phyloP scores from a whole-genome alignment of 1,140 invertebrate genomes.

The Drosophila repletoides region DNA sequence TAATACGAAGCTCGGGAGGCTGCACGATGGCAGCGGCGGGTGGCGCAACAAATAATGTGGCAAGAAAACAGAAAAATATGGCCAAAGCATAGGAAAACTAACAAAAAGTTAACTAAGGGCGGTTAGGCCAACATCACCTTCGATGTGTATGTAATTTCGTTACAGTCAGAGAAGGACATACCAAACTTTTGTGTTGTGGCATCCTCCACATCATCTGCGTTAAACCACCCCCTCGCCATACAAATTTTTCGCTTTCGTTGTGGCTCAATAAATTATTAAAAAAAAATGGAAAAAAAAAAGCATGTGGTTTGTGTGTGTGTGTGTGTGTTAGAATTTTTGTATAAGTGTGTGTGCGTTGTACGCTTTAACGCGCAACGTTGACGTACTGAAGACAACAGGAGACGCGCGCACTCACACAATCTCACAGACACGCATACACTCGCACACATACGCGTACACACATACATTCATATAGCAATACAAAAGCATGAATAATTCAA shows the following conservation, averaged over 20 bases:
- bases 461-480: conserved; percentile 28
- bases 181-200: conserved; percentile 36
- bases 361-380: conserved; percentile 59
- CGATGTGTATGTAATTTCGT: conserved; percentile 23
- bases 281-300: conserved; percentile 51
- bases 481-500: conserved; percentile 61
- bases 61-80: conserved; percentile 14
- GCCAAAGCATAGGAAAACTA: conserved; percentile 58
- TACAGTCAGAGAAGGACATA: not conserved
- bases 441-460: conserved; percentile 3
- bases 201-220: conserved; percentile 36
- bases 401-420: conserved; percentile 22
- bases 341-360: conserved; percentile 39
- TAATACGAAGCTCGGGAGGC: conserved; percentile 31
- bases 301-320: conserved; percentile 20
- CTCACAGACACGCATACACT: conserved; percentile 15
- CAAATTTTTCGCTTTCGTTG: conserved; percentile 40
- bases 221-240: conserved; percentile 47
- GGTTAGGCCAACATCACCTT: conserved; percentile 5
- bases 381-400: conserved; percentile 35
- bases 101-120: conserved; percentile 76
- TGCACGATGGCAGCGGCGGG: conserved; percentile 52
- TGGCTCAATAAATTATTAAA: conserved; percentile 65
- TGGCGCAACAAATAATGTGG: conserved; percentile 69
- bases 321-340: conserved; percentile 21